Evolutionary conservation across 2,113 vertebrate genomes (phyloP).

Genomic region (Muntiacus muntjak): DNA sequence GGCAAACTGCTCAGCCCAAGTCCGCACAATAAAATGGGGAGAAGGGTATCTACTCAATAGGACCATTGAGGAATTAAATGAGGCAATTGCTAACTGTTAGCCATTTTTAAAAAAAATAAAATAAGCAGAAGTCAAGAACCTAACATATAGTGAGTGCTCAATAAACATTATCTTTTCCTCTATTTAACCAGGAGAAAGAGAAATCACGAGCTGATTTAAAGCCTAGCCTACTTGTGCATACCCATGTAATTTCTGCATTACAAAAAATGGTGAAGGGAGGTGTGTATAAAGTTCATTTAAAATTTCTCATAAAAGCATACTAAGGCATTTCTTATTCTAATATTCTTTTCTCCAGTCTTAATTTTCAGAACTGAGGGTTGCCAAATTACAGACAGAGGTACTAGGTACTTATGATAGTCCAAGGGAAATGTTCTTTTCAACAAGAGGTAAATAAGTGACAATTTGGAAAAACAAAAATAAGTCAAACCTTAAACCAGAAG

Average conservation of each 20-base stretch:
- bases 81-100: neutral
- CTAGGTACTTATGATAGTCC: neutral
- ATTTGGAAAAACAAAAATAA: neutral
- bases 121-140: neutral
- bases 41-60: neutral
- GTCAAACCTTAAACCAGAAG: neutral
- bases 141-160: neutral
- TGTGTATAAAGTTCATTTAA: neutral
- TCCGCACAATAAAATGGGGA: neutral
- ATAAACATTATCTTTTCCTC: neutral
- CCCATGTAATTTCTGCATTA: neutral
- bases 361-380: neutral
- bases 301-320: constrained; percentile 7
- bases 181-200: neutral
- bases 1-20: neutral
- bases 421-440: constrained; percentile 12
- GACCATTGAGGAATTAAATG: neutral
- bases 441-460: neutral
- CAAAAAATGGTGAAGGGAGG: neutral
- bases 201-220: neutral
- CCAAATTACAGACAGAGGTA: neutral
- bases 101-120: neutral
- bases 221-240: neutral
- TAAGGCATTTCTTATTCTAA: constrained; percentile 9
- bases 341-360: constrained; percentile 27